Conservation (phyloP, 2,113 vertebrate genomes). For the Nematolebias whitei region DNA sequence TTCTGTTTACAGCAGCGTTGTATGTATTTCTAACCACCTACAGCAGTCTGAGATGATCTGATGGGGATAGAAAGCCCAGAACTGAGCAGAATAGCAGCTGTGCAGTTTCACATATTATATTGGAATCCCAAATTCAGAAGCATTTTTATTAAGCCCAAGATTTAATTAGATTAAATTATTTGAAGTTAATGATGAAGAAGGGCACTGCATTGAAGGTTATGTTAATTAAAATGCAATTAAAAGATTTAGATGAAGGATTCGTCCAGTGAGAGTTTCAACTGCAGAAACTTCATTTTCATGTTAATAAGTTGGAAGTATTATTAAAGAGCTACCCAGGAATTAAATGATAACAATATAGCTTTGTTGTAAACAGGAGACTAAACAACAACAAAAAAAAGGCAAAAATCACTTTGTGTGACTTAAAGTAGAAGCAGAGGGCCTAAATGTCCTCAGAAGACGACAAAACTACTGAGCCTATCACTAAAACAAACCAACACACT, state of each 20-base stretch:
- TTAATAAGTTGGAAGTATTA: slow-evolving; percentile 46
- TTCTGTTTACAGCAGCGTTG: too few relatives aligned
- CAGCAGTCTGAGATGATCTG: too few relatives aligned
- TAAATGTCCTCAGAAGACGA: too few relatives aligned
- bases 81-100: slow-evolving; percentile 21
- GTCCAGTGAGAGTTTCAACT: slow-evolving; percentile 19
- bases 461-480: too few relatives aligned
- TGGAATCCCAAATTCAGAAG: slow-evolving; percentile 30
- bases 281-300: slow-evolving; percentile 39
- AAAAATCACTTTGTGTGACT: too few relatives aligned
- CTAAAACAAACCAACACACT: too few relatives aligned
- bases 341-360: slow-evolving; percentile 10
- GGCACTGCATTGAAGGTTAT: slow-evolving; percentile 46
- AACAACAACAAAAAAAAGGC: too few relatives aligned
- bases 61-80: slow-evolving; percentile 20
- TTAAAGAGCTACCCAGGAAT: slow-evolving; percentile 38
- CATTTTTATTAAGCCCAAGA: slow-evolving; percentile 39
- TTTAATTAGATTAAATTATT: slow-evolving; percentile 51
- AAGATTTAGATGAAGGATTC: slow-evolving; percentile 41
- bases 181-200: slow-evolving; percentile 54
- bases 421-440: too few relatives aligned
- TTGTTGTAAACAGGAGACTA: background rate
- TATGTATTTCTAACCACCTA: too few relatives aligned
- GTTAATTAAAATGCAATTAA: slow-evolving; percentile 60
- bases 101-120: slow-evolving; percentile 40